phyloP scores from a whole-genome alignment of 2,113 vertebrate genomes.

The Lucifuga dentata region DNA sequence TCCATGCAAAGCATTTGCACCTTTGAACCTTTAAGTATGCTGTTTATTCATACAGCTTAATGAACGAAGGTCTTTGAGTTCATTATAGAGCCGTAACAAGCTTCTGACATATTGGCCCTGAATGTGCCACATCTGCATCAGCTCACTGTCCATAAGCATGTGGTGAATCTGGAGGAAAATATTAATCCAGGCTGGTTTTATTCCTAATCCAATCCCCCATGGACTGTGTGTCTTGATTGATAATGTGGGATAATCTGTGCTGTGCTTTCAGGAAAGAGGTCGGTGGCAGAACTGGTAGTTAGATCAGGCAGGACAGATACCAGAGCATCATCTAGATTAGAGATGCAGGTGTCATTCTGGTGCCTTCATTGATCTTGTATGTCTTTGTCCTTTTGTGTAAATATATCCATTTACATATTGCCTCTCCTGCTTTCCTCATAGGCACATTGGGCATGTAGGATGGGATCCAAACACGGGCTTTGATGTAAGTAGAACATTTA shows the following conservation, averaged over 20 bases:
- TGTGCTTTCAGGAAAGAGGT: conserved; percentile 38
- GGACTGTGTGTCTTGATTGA: conserved; percentile 13
- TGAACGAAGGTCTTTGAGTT: no score
- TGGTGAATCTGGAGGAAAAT: conserved; percentile 3
- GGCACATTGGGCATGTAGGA: conserved; percentile 97
- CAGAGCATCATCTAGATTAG: no score
- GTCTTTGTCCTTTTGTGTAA: background rate
- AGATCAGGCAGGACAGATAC: no score
- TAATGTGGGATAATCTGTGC: conserved; percentile 16
- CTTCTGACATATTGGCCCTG: background rate
- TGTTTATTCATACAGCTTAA: no score
- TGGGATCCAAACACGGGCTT: conserved; percentile 99
- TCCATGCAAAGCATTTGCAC: no score
- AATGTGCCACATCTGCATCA: background rate
- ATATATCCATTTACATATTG: background rate
- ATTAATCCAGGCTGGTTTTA: no score
- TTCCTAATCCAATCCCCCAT: no score
- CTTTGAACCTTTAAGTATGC: no score
- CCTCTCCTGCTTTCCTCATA: conserved; percentile 53
- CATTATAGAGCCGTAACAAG: no score
- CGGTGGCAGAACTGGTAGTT: no score
- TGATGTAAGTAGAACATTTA: conserved; percentile 88
- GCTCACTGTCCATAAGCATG: background rate
- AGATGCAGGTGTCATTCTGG: no score
- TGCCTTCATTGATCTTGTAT: no score